Evolutionary conservation across 2,113 vertebrate species (phyloP).

Genomic region (Tamias sibiricus): DNA sequence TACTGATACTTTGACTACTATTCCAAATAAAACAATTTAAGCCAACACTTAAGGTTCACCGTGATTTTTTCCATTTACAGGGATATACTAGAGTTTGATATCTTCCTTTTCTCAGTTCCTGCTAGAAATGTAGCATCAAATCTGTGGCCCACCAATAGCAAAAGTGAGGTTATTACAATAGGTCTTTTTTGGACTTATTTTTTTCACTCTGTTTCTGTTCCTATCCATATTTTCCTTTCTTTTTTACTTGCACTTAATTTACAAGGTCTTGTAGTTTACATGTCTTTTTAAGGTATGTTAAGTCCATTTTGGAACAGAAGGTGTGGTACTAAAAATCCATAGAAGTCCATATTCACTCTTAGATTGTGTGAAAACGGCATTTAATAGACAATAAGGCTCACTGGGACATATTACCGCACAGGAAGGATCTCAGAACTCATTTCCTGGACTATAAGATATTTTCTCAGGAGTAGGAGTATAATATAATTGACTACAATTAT

Average conservation of each 20-base stretch:
- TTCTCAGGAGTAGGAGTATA: constrained; percentile 80
- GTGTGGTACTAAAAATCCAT: constrained; percentile 51
- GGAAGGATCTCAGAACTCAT: constrained; percentile 81
- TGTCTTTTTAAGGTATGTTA: constrained; percentile 32
- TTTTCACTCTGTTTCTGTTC: neutral
- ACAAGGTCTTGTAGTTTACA: neutral
- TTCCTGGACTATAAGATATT: constrained; percentile 75
- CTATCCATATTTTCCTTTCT: constrained; percentile 4
- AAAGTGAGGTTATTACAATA: neutral
- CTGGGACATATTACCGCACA: constrained; percentile 75
- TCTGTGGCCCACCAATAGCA: neutral
- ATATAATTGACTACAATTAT: constrained; percentile 79
- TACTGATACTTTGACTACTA: constrained; percentile 13
- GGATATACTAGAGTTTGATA: neutral
- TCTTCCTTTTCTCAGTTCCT: constrained; percentile 3
- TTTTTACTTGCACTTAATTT: constrained; percentile 6
- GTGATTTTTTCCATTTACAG: neutral
- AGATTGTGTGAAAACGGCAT: constrained; percentile 56
- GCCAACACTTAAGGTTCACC: neutral
- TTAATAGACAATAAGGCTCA: constrained; percentile 80
- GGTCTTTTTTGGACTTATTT: neutral
- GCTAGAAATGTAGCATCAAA: neutral
- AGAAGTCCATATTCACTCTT: constrained; percentile 42
- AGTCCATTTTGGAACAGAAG: constrained; percentile 39
- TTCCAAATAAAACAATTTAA: constrained; percentile 41